Percentiles rank a stretch among this genome's conserved stretches.
Conservation (phyloP, 2,113 vertebrate species). For the Seriola rivoliana region DNA sequence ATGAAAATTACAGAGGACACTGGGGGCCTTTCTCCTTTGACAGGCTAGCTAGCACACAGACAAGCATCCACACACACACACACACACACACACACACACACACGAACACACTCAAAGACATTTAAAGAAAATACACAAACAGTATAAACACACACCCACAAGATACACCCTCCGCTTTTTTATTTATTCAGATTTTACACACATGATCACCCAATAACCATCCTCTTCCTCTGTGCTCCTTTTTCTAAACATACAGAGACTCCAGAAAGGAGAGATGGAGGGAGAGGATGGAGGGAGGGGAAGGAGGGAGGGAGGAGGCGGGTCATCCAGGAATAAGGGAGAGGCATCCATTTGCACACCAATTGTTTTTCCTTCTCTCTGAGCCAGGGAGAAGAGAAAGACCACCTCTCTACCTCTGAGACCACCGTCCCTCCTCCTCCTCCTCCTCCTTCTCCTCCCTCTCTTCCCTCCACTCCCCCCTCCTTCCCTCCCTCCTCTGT, state of each 20-base stretch:
- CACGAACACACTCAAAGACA: constrained; percentile 1
- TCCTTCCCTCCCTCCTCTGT: constrained; percentile 73
- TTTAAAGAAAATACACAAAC: constrained; percentile 24
- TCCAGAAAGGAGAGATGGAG: constrained; percentile 48
- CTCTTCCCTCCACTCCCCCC: constrained; percentile 40
- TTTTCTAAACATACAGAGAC: constrained; percentile 61
- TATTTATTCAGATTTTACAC: constrained; percentile 66
- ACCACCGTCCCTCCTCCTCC: constrained; percentile 57
- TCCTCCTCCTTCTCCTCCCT: constrained; percentile 34
- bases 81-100: constrained; percentile 36
- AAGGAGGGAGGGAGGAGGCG: constrained; percentile 39
- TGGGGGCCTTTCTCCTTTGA: constrained; percentile 78
- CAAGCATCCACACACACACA: constrained; percentile 35
- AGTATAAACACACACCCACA: constrained; percentile 62
- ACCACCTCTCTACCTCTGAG: constrained; percentile 80
- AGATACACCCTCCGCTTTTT: constrained; percentile 53
- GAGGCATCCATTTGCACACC: constrained; percentile 85
- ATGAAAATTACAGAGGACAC: constrained; percentile 86
- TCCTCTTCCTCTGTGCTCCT: constrained; percentile 41
- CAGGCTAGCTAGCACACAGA: constrained; percentile 62
- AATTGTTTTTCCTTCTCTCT: constrained; percentile 85
- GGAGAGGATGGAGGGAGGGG: constrained; percentile 42
- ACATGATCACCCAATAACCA: constrained; percentile 53
- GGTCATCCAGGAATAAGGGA: constrained; percentile 79
- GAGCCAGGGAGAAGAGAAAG: constrained; percentile 80